Percentiles rank a stretch among this genome's conserved stretches.
Conservation (phyloP, 1,140 invertebrate species). For the Lordiphosa collinella region DNA sequence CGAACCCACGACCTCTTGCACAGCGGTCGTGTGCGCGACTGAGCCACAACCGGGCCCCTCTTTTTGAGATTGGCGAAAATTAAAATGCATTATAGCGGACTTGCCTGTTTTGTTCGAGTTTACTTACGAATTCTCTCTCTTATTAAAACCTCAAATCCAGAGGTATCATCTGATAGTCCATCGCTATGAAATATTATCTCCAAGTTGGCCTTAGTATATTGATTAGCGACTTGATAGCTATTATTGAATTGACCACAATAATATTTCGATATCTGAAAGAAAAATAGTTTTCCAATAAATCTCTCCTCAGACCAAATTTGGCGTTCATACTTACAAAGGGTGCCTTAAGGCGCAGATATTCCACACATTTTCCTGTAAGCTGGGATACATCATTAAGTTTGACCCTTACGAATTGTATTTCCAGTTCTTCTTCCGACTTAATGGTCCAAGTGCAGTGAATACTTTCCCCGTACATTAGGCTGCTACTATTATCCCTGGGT, state of each 20-base stretch:
- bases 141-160: slow-evolving; percentile 20
- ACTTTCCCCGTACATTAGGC: slow-evolving; percentile 19
- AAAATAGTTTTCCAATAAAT: not conserved
- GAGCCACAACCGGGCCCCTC: too few relatives aligned
- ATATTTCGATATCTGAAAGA: not conserved
- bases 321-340: slow-evolving; percentile 16
- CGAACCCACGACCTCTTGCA: too few relatives aligned
- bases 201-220: not conserved
- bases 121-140: slow-evolving; percentile 6
- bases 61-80: too few relatives aligned
- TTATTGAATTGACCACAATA: slow-evolving; percentile 44
- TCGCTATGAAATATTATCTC: slow-evolving; percentile 55
- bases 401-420: slow-evolving; percentile 35
- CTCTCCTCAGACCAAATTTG: too few relatives aligned
- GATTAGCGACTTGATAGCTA: not conserved
- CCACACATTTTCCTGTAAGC: slow-evolving; percentile 52
- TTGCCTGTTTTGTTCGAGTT: too few relatives aligned
- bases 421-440: not conserved
- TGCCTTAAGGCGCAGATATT: slow-evolving; percentile 33
- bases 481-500: not conserved
- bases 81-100: too few relatives aligned
- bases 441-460: slow-evolving; percentile 57
- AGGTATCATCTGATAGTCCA: not conserved
- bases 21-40: too few relatives aligned
- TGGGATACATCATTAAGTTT: slow-evolving; percentile 39